phyloP scores from a whole-genome alignment of 2,797 vertebrate genomes.

The Tragopan temminckii region DNA sequence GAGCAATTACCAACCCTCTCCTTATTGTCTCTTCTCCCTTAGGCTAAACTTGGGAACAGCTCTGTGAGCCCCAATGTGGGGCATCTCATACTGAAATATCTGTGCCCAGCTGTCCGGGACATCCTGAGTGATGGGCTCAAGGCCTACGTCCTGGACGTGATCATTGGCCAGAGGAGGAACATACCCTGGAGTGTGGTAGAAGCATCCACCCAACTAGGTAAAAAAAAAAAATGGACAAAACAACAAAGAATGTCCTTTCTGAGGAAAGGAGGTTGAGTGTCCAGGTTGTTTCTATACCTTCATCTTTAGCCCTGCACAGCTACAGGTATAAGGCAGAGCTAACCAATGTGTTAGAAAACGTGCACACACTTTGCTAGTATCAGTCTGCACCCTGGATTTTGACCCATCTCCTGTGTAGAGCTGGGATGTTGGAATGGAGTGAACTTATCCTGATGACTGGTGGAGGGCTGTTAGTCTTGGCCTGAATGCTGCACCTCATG shows the following conservation, averaged over 20 bases:
- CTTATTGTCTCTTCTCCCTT: neutral
- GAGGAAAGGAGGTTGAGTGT: too few relatives aligned
- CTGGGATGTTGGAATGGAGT: neutral
- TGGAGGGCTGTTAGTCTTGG: neutral
- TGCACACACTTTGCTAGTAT: neutral
- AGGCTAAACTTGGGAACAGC: conserved; percentile 98
- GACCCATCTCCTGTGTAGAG: neutral
- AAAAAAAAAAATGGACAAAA: neutral
- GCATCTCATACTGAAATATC: conserved; percentile 95
- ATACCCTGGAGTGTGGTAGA: conserved; percentile 95
- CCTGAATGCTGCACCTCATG: neutral
- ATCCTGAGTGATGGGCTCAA: conserved; percentile 93
- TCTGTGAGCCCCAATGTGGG: conserved; percentile 97
- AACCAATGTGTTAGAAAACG: neutral
- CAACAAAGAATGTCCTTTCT: too few relatives aligned
- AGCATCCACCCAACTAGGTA: conserved; percentile 95
- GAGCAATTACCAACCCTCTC: neutral
- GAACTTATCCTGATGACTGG: rapidly evolving
- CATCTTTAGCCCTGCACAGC: too few relatives aligned
- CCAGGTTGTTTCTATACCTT: too few relatives aligned
- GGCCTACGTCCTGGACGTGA: conserved; percentile 92
- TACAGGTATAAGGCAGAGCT: neutral
- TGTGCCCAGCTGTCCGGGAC: conserved; percentile 92
- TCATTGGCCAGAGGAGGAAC: conserved; percentile 94
- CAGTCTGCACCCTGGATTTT: neutral